Evolutionary conservation across 2,113 vertebrate genomes (phyloP), one percentile per base, ranked within the genome.

Genomic region (Callaeas wilsoni): DNA sequence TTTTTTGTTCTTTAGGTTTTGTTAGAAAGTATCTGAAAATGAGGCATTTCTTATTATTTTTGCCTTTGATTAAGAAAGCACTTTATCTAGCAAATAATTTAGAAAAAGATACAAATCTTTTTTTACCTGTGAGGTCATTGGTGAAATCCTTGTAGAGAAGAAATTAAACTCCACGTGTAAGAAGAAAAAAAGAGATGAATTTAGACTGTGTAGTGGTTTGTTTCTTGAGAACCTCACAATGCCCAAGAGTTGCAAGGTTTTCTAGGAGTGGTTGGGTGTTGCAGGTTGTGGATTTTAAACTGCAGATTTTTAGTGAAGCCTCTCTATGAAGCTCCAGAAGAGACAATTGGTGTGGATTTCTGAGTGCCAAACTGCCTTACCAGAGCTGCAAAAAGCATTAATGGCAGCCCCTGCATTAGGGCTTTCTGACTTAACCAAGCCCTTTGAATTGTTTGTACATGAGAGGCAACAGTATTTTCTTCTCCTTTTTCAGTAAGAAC

Each of bases 191-290:
- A 47, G 7, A 56, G 6, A 4, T 41, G 5, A 6, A 20, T 84
- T 90, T 70, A 79, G 11, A 78, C 8, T 59, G 10, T 20, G 11
- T 60, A 44, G 15, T 33, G 12, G 4, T 21, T 83, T 46, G 7
- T 19, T 53, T 32, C 35, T 74, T 4, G 37, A 27, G 46, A 60
- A 44, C 5, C 33, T 37, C 0, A 0, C 12, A 33, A 15, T 9
- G 15, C 33, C 39, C 37, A 37, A 27, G 14, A 44, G 33, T 59
- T 68, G 4, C 1, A 4, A 44, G 15, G 22, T 3, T 68, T 60
- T 60, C 33, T 68, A 16, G 18, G 37, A 37, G 23, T 87, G 33
- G 15, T 29, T 44, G 63, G 27, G 9, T 52, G 20, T 14, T 42
- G 14, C 3, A 1, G 5, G 9, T 27, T 67, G 35, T 42, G 32